These are phyloP conservation scores for Lamprologus speciosus DNA, from an alignment of 2,113 vertebrate genomes.

Conservation along the genomic window DNA sequence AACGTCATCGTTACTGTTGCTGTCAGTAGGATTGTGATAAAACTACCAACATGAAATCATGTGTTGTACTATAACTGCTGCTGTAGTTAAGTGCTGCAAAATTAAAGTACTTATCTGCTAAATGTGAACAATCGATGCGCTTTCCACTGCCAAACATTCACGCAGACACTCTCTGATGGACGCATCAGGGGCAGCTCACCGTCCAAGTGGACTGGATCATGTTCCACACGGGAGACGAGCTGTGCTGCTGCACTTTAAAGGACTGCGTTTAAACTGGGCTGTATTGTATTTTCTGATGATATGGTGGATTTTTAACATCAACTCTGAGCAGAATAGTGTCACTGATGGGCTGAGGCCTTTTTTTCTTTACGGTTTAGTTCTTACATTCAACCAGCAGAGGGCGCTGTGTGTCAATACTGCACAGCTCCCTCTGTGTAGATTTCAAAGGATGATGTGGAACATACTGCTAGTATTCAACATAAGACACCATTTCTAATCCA, in stretches of 20 bases:
- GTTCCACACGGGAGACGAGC: neutral
- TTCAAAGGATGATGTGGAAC: neutral
- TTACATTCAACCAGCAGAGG: neutral
- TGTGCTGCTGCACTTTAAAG: neutral
- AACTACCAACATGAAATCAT: neutral
- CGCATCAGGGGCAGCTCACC: neutral
- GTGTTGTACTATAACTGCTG: neutral
- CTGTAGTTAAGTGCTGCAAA: neutral
- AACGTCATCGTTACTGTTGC: rapidly evolving
- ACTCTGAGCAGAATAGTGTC: neutral
- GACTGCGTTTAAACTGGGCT: neutral
- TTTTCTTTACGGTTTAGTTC: neutral
- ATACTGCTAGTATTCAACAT: neutral
- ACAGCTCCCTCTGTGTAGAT: neutral
- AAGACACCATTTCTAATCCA: neutral
- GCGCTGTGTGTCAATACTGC: neutral
- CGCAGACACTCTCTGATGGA: neutral
- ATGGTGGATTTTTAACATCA: neutral
- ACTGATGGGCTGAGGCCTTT: neutral
- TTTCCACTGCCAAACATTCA: neutral
- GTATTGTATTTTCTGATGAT: neutral
- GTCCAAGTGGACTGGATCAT: neutral
- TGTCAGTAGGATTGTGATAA: neutral
- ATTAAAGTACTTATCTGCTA: neutral
- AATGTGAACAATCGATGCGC: rapidly evolving